Conservation (phyloP, 2,113 vertebrate genomes). For the Sylvilagus bachmani region DNA sequence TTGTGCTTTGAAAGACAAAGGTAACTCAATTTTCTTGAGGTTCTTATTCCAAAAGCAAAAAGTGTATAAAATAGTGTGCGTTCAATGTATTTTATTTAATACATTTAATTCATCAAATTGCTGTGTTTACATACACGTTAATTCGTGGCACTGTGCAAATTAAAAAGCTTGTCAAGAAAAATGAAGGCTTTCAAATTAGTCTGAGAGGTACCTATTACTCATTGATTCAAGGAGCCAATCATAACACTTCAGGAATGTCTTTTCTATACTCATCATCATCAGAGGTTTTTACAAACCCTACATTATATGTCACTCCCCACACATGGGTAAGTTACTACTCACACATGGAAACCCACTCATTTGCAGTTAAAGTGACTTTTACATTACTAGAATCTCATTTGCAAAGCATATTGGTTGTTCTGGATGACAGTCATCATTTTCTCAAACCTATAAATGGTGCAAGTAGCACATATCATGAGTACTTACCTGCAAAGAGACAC, state of each 20-base stretch:
- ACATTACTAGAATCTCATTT: slow-evolving; percentile 11
- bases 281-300: slow-evolving; percentile 39
- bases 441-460: slow-evolving; percentile 5
- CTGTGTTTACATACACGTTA: slow-evolving; percentile 79
- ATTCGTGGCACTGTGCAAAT: slow-evolving; percentile 77
- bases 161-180: slow-evolving; percentile 78
- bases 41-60: slow-evolving; percentile 17
- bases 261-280: slow-evolving; percentile 68
- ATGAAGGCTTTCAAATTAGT: slow-evolving; percentile 72
- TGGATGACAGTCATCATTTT: slow-evolving; percentile 34
- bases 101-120: slow-evolving; percentile 75
- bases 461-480: not conserved
- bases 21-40: slow-evolving; percentile 70
- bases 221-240: slow-evolving; percentile 80
- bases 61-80: slow-evolving; percentile 49
- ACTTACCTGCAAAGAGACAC: not conserved
- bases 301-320: slow-evolving; percentile 31
- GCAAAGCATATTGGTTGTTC: slow-evolving; percentile 50
- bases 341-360: slow-evolving; percentile 33
- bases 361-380: slow-evolving; percentile 56
- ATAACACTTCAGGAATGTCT: slow-evolving; percentile 60
- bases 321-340: not conserved
- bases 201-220: slow-evolving; percentile 73
- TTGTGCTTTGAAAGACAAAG: slow-evolving; percentile 65
- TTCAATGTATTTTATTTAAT: slow-evolving; percentile 74